A percentile compares a stretch with the other conserved stretches of the same genome.
Evolutionary conservation across 2,113 vertebrate genomes (phyloP).

Genomic region (Pollimyrus isidori): DNA sequence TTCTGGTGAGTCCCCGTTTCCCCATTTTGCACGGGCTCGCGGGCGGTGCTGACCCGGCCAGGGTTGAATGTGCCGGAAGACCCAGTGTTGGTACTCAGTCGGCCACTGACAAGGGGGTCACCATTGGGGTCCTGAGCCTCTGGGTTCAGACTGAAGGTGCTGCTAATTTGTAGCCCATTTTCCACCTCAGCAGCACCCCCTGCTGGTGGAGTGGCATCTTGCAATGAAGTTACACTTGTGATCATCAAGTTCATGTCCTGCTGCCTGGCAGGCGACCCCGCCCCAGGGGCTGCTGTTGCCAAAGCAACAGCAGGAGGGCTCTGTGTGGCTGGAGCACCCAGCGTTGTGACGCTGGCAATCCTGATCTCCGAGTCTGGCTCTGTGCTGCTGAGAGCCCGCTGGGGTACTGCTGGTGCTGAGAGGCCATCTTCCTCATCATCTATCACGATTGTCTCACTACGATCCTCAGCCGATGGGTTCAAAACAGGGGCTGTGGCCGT

Average conservation of each 20-base stretch:
- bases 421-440: slow-evolving; percentile 86
- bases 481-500: slow-evolving; percentile 24
- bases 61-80: slow-evolving; percentile 86
- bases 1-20: slow-evolving; percentile 81
- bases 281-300: slow-evolving; percentile 24
- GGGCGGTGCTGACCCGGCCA: slow-evolving; percentile 74
- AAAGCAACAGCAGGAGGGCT: slow-evolving; percentile 7
- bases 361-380: slow-evolving; percentile 94
- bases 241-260: slow-evolving; percentile 91
- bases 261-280: slow-evolving; percentile 55
- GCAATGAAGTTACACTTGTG: slow-evolving; percentile 91
- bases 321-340: slow-evolving; percentile 57
- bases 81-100: slow-evolving; percentile 42
- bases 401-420: slow-evolving; percentile 24
- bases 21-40: slow-evolving; percentile 88
- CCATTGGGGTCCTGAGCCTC: slow-evolving; percentile 45
- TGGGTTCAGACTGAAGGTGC: slow-evolving; percentile 77
- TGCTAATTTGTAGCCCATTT: slow-evolving; percentile 85
- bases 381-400: slow-evolving; percentile 73
- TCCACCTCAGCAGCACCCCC: slow-evolving; percentile 52
- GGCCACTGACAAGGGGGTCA: slow-evolving; percentile 37
- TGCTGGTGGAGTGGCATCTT: slow-evolving; percentile 67
- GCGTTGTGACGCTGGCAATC: slow-evolving; percentile 92
- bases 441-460: slow-evolving; percentile 91
- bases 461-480: slow-evolving; percentile 46